Base-by-base conservation (phyloP, 2,113 vertebrate species). In the Herpailurus yagouaroundi region DNA sequence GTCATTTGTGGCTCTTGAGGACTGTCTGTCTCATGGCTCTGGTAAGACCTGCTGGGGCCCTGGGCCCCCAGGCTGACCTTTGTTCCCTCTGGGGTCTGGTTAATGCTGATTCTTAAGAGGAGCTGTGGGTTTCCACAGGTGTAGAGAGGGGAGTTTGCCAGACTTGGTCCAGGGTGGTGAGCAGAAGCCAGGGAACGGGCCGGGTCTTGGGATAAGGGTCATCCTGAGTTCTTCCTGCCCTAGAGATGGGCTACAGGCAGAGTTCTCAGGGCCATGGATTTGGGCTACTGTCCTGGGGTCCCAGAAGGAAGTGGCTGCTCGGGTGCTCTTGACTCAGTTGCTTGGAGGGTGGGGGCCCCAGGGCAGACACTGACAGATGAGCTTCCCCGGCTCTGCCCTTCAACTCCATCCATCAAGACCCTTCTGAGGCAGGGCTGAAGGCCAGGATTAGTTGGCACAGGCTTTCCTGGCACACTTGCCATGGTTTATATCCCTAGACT, bases 21-120 rank as follows among this genome's bases (percentile, higher is more conserved):
- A 98, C 90, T 31, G 36, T 63, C 64, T 4, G 92, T 68, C 88
- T 80, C 95, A 98, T 98, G 98, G 97, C 97, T 98, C 94, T 97
- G 97, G 98, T 98, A 97, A 98, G 98, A 77, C 85, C 50, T 12
- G 0, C 27, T 8, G 27, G 71, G 74, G 73, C 21, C 12, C 73
- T 50, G 77, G 88, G 55, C 14, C 64, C 27, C 38, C 8, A 38
- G 38, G 66, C 77, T 45, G 27, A 52, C 77, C n/a, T 15, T 21
- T 4, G 29, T 9, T 10, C 23, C 6, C 15, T 19, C 48, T 0
- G 13, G 21, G 63, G 15, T 33, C 91, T 60, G 38, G 31, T 38
- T 52, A 41, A 2, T 19, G 3, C 57, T 60, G 57, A 60, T 91
- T 92, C 74, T 76, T 41, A 48, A 31, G 55, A 52, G n/a, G 41